Percentiles rank a stretch among this genome's conserved stretches.
phyloP scores from a whole-genome alignment of 2,113 vertebrate species.

The Choloepus hoffmanni region DNA sequence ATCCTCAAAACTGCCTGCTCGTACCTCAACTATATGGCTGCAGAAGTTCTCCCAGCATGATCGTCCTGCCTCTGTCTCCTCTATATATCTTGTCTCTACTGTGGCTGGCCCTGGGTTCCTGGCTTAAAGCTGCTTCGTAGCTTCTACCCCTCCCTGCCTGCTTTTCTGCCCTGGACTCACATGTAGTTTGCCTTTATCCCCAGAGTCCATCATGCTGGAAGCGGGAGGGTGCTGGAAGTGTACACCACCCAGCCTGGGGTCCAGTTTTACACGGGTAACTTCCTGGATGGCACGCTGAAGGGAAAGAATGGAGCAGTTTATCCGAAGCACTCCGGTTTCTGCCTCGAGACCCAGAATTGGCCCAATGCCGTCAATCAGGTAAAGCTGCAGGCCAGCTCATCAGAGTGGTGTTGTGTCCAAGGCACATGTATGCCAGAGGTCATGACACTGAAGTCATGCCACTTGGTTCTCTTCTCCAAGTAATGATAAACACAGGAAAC shows the following conservation, averaged over 20 bases:
- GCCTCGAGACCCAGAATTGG: constrained; percentile 97
- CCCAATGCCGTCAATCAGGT: constrained; percentile 96
- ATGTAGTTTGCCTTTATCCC: neutral
- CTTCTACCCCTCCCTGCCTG: accelerated
- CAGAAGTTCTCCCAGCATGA: neutral
- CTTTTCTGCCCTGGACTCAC: neutral
- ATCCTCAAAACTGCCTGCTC: neutral
- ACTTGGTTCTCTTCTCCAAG: constrained; percentile 28
- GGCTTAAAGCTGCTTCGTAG: neutral
- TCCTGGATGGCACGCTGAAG: constrained; percentile 91
- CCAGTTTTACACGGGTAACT: constrained; percentile 98
- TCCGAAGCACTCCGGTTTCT: constrained; percentile 93
- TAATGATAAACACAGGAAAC: neutral
- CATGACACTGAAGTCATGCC: neutral
- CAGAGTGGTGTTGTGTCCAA: neutral
- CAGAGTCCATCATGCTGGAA: constrained; percentile 91
- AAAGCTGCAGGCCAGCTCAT: neutral
- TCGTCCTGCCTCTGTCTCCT: neutral
- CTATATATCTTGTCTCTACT: neutral
- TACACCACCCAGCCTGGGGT: constrained; percentile 95
- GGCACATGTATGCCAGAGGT: neutral
- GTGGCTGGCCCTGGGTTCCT: neutral
- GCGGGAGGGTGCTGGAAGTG: constrained; percentile 92
- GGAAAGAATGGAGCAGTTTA: constrained; percentile 91
- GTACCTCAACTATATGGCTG: neutral